A percentile compares a stretch with the other conserved stretches of the same genome.
Evolutionary conservation across 2,888 invertebrate species (phyloP).

Genomic region (Allolobophora icterica): DNA sequence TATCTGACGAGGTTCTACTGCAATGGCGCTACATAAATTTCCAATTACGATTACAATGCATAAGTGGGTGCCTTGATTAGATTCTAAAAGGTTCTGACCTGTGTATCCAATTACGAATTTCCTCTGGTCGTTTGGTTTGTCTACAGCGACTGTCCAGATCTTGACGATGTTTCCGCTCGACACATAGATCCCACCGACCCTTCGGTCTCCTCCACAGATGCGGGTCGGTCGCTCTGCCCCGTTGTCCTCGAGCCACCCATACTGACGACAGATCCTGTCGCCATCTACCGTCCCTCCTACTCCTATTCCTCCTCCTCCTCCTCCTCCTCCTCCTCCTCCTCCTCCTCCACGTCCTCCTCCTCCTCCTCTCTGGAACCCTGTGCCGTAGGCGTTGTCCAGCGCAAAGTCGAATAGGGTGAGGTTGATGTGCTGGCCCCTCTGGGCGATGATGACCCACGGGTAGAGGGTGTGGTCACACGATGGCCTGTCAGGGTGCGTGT

Average conservation of each 20-base stretch:
- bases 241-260: constrained; percentile 34
- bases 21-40: no score
- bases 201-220: constrained; percentile 33
- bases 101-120: constrained; percentile 35
- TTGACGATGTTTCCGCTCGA: constrained; percentile 33
- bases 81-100: constrained; percentile 20
- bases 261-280: constrained; percentile 25
- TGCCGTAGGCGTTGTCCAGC: background rate
- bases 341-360: background rate
- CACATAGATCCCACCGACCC: constrained; percentile 35
- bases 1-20: no score
- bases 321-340: background rate
- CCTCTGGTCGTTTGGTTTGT: constrained; percentile 24
- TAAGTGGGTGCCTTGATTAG: no score
- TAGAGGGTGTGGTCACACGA: constrained; percentile 22
- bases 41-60: no score
- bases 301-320: no score
- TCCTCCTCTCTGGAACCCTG: background rate
- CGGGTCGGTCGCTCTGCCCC: background rate
- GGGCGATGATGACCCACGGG: constrained; percentile 19
- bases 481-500: background rate
- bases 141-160: constrained; percentile 24
- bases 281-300: background rate
- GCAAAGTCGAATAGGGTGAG: constrained; percentile 27
- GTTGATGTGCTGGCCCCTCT: constrained; percentile 22